Evolutionary conservation across 2,113 vertebrate species (phyloP).

Genomic region (Jaculus jaculus): DNA sequence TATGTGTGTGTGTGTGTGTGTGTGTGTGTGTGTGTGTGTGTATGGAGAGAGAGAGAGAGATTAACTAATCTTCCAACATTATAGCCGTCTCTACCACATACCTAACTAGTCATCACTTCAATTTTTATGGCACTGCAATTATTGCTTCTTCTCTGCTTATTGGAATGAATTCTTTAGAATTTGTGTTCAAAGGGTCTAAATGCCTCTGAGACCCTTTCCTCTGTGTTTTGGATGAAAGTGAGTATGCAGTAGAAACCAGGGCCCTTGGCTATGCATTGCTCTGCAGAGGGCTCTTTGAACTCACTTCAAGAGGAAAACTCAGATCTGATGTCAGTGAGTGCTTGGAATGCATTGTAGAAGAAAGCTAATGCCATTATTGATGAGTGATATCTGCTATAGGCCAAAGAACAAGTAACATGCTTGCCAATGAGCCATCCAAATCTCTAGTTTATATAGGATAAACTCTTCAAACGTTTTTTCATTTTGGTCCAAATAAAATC

Average conservation of each 20-base stretch:
- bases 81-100: background rate
- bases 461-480: background rate
- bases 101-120: background rate
- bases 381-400: background rate
- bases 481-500: background rate
- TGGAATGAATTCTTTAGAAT: background rate
- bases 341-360: background rate
- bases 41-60: too few relatives aligned
- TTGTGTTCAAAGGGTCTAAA: background rate
- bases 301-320: background rate
- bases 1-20: too few relatives aligned
- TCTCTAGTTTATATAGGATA: background rate
- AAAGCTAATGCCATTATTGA: background rate
- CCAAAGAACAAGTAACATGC: background rate
- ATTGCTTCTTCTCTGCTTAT: background rate
- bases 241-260: background rate
- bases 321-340: background rate
- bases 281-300: background rate
- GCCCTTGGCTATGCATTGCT: background rate
- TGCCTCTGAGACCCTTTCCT: background rate
- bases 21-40: too few relatives aligned
- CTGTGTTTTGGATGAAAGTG: background rate
- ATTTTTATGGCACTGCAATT: background rate
- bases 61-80: background rate
- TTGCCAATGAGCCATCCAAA: background rate